Percentiles rank a stretch among this genome's conserved stretches.
phyloP scores from a whole-genome alignment of 2,888 invertebrate genomes.

The Tiliacea citrago region DNA sequence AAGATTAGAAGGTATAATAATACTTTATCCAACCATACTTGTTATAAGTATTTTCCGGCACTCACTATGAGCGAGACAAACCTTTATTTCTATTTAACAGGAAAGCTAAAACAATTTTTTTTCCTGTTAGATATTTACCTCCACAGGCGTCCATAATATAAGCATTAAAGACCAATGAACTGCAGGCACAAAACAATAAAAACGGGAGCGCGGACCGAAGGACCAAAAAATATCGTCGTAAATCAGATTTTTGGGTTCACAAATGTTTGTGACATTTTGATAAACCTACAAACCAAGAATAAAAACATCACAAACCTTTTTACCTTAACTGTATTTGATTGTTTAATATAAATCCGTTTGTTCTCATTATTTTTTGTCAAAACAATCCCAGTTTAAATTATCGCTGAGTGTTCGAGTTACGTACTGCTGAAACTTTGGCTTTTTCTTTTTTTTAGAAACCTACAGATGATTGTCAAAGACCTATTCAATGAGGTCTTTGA shows the following conservation, averaged over 20 bases:
- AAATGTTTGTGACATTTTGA: constrained; percentile 42
- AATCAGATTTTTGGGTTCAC: not conserved
- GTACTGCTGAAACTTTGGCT: not conserved
- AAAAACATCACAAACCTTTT: not conserved
- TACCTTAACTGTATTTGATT: constrained; percentile 21
- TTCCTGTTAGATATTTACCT: not conserved
- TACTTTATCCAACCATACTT: no score
- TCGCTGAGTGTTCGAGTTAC: not conserved
- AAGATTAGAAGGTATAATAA: no score
- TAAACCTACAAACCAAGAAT: constrained; percentile 14
- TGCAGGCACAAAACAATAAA: constrained; percentile 19
- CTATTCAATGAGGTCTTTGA: no score
- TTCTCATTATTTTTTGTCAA: constrained; percentile 11
- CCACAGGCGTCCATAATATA: not conserved
- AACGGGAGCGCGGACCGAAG: not conserved
- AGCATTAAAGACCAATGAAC: constrained; percentile 11
- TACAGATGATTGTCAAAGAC: no score
- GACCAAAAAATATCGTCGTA: constrained; percentile 16
- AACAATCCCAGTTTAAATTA: constrained; percentile 13
- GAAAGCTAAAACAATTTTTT: not conserved
- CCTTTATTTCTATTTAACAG: no score
- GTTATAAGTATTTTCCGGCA: no score
- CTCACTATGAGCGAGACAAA: no score
- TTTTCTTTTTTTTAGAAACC: no score
- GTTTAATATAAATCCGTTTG: constrained; percentile 20